Base-by-base conservation (phyloP, 1,140 invertebrate genomes). In the Heliconius eleuchia region DNA sequence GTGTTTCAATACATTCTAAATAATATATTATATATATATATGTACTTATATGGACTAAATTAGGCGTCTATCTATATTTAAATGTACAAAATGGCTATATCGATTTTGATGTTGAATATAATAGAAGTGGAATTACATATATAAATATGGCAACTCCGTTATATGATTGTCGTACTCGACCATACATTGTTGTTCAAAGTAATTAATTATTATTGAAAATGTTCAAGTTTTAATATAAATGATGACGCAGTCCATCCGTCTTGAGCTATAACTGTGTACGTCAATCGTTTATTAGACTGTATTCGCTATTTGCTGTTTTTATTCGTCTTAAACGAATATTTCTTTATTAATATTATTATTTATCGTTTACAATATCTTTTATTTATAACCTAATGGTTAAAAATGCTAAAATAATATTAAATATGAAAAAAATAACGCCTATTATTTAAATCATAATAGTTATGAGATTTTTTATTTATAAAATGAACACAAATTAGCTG, bases 1-100 rank as follows among this genome's bases (percentile, higher is more conserved):
- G 60, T 66, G 60, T 66, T 66, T 66, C 60, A 66, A 66, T 66
- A 66, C 60, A 66, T 66, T 66, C 27, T 66, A 66, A 66, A 66
- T 27, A 66, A 66, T 66, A 66, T 66, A 30, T 66, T 30, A 30
- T 30, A 30, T 27, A 30, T 30, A 30, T 27, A 66, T 66, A 66
- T 23, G 27, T 66, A 66, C 27, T 9, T 57, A 66, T 66, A 66
- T 66, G 11, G 16, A 66, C 27, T 66, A 66, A 27, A 13, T 66
- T 30, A 23, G 60, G 60, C 27, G 60, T 66, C 60, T 66, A 66
- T 57, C 19, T n/a, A 23, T 66, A 66, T 66, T 66, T 16, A 30
- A 27, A 66, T 66, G 60, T 66, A 66, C 60, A 66, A 66, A 66
- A 27, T 46, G 42, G 60, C 60, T 66, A 66, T 66, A 27, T 27